Percentiles rank a stretch among this genome's conserved stretches.
Conservation (phyloP, 2,113 vertebrate species). For the Coryphaenoides rupestris region DNA sequence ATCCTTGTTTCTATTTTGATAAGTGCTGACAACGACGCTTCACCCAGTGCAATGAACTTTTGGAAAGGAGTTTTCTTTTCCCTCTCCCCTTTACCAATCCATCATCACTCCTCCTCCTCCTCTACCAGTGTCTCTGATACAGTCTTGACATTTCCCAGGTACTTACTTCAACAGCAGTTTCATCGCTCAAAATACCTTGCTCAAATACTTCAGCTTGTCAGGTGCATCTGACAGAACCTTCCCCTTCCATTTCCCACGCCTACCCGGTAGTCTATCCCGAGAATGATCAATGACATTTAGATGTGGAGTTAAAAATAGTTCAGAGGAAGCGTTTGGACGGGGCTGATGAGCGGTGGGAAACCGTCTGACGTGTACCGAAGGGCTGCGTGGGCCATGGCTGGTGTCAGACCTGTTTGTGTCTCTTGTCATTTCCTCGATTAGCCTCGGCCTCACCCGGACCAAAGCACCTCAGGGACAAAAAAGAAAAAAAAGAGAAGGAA, state of each 20-base stretch:
- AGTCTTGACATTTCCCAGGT: not conserved
- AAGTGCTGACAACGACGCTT: conserved; percentile 8
- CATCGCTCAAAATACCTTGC: conserved; percentile 1
- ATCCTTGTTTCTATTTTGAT: conserved; percentile 8
- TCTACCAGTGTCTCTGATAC: not conserved
- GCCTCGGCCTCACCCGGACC: not conserved
- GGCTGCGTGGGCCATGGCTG: not conserved
- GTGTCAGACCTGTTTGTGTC: conserved; percentile 8
- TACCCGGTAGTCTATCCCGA: not conserved
- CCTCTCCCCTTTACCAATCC: not conserved
- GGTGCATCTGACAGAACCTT: not conserved
- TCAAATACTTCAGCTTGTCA: not conserved
- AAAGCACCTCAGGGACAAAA: not conserved
- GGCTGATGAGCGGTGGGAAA: not conserved
- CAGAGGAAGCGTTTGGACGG: not conserved
- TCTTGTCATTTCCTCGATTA: conserved; percentile 11
- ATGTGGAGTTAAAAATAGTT: conserved; percentile 2
- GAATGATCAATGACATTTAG: conserved; percentile 9
- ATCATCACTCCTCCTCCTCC: not conserved
- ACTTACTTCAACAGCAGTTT: not conserved
- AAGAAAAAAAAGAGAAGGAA: not conserved
- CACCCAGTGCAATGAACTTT: not conserved
- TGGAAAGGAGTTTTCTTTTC: not conserved
- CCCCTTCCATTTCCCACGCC: not conserved
- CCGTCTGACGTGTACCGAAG: not conserved